Evolutionary conservation across 2,888 invertebrate species (phyloP).

Genomic region (Zaprionus lineosus): DNA sequence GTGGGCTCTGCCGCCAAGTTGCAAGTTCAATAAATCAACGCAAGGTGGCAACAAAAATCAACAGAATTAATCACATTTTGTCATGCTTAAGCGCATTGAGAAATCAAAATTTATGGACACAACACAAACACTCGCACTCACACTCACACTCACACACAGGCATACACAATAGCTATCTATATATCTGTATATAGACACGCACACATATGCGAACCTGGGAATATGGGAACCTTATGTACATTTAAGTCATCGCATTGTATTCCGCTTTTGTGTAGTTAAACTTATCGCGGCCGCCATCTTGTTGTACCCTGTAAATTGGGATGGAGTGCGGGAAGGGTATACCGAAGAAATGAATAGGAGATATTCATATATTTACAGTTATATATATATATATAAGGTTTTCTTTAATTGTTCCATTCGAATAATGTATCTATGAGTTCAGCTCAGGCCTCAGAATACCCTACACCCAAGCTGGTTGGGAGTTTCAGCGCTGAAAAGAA

Average conservation of each 20-base stretch:
- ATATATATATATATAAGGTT: background rate
- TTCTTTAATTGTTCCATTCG: too few relatives aligned
- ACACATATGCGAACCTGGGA: constrained; percentile 12
- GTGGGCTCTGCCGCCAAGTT: constrained; percentile 19
- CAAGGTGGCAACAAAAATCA: constrained; percentile 35
- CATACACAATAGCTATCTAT: background rate
- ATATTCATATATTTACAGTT: background rate
- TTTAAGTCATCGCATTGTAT: constrained; percentile 31
- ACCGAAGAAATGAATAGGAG: background rate
- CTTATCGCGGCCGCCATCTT: constrained; percentile 73
- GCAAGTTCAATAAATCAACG: constrained; percentile 50
- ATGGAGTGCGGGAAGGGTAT: background rate
- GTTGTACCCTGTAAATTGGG: constrained; percentile 31
- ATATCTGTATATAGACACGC: background rate
- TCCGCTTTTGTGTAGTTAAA: constrained; percentile 50
- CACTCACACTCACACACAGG: constrained; percentile 5
- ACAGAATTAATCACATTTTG: constrained; percentile 54
- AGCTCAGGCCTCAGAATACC: too few relatives aligned
- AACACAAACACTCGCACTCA: constrained; percentile 2
- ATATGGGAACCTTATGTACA: constrained; percentile 15
- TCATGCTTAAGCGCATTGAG: constrained; percentile 63
- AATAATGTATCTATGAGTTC: too few relatives aligned
- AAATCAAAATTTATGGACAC: constrained; percentile 60
- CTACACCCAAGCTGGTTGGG: too few relatives aligned
- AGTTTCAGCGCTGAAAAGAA: too few relatives aligned